Evolutionary conservation across 2,888 invertebrate genomes (phyloP), one percentile per base, ranked within the genome.

Genomic region (Chymomyza fuscimana): DNA sequence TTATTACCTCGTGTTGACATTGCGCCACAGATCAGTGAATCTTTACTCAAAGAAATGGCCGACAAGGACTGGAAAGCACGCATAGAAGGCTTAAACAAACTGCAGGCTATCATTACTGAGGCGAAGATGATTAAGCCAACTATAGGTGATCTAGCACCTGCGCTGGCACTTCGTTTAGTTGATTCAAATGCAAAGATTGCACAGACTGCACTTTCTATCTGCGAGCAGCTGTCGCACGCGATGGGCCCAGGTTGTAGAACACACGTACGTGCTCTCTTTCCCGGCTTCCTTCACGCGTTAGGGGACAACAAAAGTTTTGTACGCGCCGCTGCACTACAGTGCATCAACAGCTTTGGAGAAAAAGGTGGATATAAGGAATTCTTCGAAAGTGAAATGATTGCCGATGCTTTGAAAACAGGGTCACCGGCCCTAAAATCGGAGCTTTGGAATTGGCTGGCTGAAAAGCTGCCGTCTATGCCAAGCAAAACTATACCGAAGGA

Each of bases 111-210:
- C 15, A 82, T 92, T 25, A 88, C 78, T 46, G 96, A 95, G 65
- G 95, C 96, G 0, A 95, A 96, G 79, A 94, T 96, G 9, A 96
- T 99, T 75, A 97, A 96, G 82, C 93, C 96, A 0, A 94, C 95
- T 16, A 93, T 99, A 54, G 98, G 97, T 0, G 97, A 97, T 89
- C 92, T 98, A 51, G 96, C 97, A 0, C 95, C 96, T 65, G 96
- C 96, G 0, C 91, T 99, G 12, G 94, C 95, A 0, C 94, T 94
- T 0, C 93, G 98, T 1, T 92, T 98, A 16, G 92, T 95, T 0
- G 99, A 99, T 90, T 97, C 97, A 61, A 99, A 99, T 92, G 97
- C 97, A 29, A 98, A 97, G 91, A 94, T 99, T 77, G 97, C 97
- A 0, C 96, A 96, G 86, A 95, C 95, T 16, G 94, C 98, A 0